Percentiles rank a stretch among this genome's conserved stretches.
Evolutionary conservation across 2,113 vertebrate genomes (phyloP).

Genomic region (Calyptomena viridis): DNA sequence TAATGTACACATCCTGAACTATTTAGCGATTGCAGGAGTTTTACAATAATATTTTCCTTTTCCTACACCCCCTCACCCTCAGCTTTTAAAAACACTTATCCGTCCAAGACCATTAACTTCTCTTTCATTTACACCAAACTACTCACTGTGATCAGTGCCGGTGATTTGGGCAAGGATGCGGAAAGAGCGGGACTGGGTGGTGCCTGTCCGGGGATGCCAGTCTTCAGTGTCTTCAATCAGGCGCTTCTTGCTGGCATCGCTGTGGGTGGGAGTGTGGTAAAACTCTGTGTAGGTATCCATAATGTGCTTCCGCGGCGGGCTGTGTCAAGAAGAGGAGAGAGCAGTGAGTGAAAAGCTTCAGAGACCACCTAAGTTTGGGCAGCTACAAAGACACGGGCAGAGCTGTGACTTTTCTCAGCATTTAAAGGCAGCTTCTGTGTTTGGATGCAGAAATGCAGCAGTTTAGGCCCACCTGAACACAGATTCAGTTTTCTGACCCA

Average conservation of each 20-base stretch:
- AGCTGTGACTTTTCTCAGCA: accelerated
- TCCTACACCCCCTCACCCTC: accelerated
- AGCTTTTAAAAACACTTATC: background rate
- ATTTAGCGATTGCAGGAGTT: background rate
- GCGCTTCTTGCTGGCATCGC: constrained; percentile 92
- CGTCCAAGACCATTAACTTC: too few relatives aligned
- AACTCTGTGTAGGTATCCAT: constrained; percentile 91
- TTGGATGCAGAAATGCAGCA: background rate
- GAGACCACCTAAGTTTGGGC: accelerated
- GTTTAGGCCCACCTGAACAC: background rate
- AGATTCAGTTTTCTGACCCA: background rate
- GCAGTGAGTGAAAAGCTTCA: background rate
- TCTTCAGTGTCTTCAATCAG: constrained; percentile 95
- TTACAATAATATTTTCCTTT: background rate
- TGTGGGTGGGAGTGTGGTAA: constrained; percentile 88
- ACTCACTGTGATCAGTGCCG: constrained; percentile 87
- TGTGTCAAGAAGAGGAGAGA: constrained; percentile 18
- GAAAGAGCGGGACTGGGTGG: constrained; percentile 96
- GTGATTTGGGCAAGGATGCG: constrained; percentile 97
- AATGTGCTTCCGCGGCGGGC: constrained; percentile 85
- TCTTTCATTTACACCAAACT: accelerated
- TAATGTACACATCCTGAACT: background rate
- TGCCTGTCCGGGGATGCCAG: constrained; percentile 91
- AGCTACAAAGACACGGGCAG: accelerated
- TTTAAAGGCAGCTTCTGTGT: background rate